Evolutionary conservation across 2,888 invertebrate genomes (phyloP), one percentile per base, ranked within the genome.

Genomic region (Dendrolimus houi): DNA sequence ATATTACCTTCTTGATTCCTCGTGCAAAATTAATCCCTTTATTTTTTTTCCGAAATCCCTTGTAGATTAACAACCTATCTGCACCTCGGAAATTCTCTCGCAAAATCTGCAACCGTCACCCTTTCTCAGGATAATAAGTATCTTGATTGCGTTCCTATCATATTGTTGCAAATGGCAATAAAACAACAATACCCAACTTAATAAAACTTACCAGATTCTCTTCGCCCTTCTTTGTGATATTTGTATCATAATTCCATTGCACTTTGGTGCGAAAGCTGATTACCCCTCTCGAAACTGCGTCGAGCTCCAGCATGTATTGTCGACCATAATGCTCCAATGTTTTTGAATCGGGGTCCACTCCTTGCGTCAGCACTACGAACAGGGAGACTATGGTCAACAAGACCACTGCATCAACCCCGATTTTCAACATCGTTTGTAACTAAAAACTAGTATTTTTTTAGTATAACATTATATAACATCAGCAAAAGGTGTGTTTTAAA

Each of bases 161-260:
- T 17, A 17, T 17, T 17, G 17, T 17, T 17, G 17, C 17, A 3
- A 17, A 17, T 17, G 17, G 17, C 17, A 17, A 17, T 17, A 17
- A 17, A 17, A 17, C 17, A 17, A 2, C 17, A 17, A 17, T 2
- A 17, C 17, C 17, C 17, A 17, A 17, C 17, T 17, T 17, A 17
- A 17, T 8, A n/a, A 7, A 12, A 67, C 79, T 53, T 29, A 89
- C 90, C 79, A 83, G 76, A 60, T 71, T 77, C 13, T 87, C 88
- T 13, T 90, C 89, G 67, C 89, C 96, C 58, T 92, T 93, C 56
- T 95, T 93, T 0, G 94, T 96, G 53, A 96, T 92, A 74, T 96
- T 95, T 0, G 95, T 94, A 0, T 93, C 94, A 73, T 96, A 96
- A 0, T 90, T 92, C 96, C 96, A 96, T 59, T 93, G 92, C 0